A percentile compares a stretch with the other conserved stretches of the same genome.
Evolutionary conservation across 2,797 vertebrate genomes (phyloP).

Genomic region (Glossophaga mutica): DNA sequence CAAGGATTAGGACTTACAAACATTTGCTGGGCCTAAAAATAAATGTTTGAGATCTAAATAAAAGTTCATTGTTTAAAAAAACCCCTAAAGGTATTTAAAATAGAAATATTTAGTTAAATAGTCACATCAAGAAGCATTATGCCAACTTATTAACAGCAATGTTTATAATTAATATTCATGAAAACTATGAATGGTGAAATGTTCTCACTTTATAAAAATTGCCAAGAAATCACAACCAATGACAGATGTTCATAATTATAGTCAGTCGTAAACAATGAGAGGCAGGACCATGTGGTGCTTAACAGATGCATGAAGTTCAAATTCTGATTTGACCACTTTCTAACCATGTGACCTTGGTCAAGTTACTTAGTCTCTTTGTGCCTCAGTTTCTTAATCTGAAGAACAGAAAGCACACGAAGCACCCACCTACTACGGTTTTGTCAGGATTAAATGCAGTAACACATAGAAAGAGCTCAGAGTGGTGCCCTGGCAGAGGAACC

Average conservation of each 20-base stretch:
- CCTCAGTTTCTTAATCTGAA: not conserved
- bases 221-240: not conserved
- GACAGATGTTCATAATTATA: not conserved
- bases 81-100: not conserved
- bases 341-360: not conserved
- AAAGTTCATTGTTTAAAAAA: not conserved
- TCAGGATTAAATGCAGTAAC: not conserved
- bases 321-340: not conserved
- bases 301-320: not conserved
- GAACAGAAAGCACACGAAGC: not conserved
- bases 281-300: fast-evolving
- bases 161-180: not conserved
- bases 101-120: not conserved
- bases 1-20: not conserved
- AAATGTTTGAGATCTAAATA: not conserved
- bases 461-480: not conserved
- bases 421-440: not conserved
- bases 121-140: not conserved
- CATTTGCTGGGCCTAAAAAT: not conserved
- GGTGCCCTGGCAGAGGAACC: not conserved
- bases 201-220: not conserved
- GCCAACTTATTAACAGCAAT: not conserved
- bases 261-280: not conserved
- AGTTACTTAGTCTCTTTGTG: not conserved
- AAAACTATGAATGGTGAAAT: not conserved